Evolutionary conservation across 2,888 invertebrate genomes (phyloP).

Genomic region (Apamea sordens): DNA sequence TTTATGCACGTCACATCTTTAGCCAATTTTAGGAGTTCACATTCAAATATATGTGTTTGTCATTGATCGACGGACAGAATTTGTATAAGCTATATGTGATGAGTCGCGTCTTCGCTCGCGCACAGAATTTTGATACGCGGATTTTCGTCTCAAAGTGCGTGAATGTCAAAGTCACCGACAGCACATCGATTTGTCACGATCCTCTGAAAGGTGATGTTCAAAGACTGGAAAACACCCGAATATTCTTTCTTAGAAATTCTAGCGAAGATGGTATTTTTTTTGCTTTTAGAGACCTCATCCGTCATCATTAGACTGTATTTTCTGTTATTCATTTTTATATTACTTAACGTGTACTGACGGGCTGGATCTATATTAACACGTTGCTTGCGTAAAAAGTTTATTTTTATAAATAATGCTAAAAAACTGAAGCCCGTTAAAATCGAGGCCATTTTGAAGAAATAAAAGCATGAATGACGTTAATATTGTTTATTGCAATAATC

Average conservation of each 20-base stretch:
- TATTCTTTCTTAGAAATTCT: constrained; percentile 43
- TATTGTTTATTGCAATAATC: too few species aligned
- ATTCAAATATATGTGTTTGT: constrained; percentile 48
- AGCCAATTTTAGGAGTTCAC: constrained; percentile 29
- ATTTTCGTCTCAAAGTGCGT: constrained; percentile 35
- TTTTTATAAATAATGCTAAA: constrained; percentile 1
- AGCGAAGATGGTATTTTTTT: constrained; percentile 17
- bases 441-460: background rate
- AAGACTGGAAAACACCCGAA: constrained; percentile 58
- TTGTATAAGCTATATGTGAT: constrained; percentile 59
- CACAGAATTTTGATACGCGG: constrained; percentile 53
- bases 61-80: constrained; percentile 57
- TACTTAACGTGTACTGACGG: constrained; percentile 9
- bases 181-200: constrained; percentile 62
- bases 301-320: constrained; percentile 57
- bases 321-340: constrained; percentile 43
- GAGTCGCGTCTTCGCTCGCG: constrained; percentile 24
- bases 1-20: constrained; percentile 42
- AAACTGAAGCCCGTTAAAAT: background rate
- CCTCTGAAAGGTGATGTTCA: constrained; percentile 45
- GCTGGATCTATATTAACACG: constrained; percentile 13
- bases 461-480: background rate
- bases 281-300: constrained; percentile 41
- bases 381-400: constrained; percentile 1
- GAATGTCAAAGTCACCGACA: constrained; percentile 51